Base-by-base conservation (phyloP, 2,113 vertebrate genomes). In the Diadophis punctatus region DNA sequence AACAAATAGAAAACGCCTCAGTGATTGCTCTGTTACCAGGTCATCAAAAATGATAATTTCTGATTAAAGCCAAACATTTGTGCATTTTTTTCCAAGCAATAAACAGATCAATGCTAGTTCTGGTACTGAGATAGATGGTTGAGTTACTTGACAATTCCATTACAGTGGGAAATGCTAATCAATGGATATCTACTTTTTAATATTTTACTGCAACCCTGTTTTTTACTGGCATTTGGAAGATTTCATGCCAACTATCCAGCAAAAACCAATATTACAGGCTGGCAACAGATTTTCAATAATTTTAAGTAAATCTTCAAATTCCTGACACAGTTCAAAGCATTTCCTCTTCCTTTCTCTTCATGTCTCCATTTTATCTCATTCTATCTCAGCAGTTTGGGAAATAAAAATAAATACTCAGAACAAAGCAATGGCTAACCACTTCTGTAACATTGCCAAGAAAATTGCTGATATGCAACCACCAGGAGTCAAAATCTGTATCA, bases 121-220 rank as follows among this genome's bases (percentile, higher is more conserved):
- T 90, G 34, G 91, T 95, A 58, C 11, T 34, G 80, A 87, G 87
- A 85, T 27, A 46, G 84, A 87, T 93, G 60, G 27, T 94, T 92
- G 60, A 80, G 34, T 94, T 94, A 90, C 14, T 63, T 93, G 87
- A 92, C 11, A 94, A 95, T 93, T 92, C 51, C 27, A 88, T 95
- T 95, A 84, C 80, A 94, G 91, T 53, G 87, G 39, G 39, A 9
- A 93, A 92, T 68, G 56, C 0, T 93, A 90, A 91, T 93, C 85
- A 94, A 93, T 93, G 92, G 88, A 34, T 93, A 87, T 39, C 74
- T 93, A 8, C 30, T 94, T 96, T 92, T 84, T 93, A 80, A 93
- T 91, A 20, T 53, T 8, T 74, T 92, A 53, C 34, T 94, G 12
- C 86, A 92, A 46, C 23, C 2, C 27, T 87, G 55, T 88, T 12